Conservation (phyloP, 2,888 invertebrate species). For the Diachrysia chrysitis region DNA sequence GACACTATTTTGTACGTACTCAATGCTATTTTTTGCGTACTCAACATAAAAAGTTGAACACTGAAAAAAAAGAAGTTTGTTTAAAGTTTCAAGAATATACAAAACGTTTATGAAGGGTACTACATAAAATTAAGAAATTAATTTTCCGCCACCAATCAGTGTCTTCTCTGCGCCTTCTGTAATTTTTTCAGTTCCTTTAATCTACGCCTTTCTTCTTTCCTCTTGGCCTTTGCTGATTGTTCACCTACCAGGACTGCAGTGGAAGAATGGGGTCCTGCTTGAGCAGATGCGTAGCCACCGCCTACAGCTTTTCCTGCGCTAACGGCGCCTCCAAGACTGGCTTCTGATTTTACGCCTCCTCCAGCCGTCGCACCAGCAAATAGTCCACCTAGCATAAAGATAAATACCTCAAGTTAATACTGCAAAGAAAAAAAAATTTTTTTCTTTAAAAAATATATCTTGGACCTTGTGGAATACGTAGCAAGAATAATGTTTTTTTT, state of each 20-base stretch:
- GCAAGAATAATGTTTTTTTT: too few relatives aligned
- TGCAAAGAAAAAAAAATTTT: too few relatives aligned
- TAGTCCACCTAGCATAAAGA: conserved; percentile 79
- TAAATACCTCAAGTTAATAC: neutral
- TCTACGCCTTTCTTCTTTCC: conserved; percentile 72
- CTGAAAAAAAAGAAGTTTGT: neutral
- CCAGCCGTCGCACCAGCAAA: conserved; percentile 90
- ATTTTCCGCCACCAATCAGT: conserved; percentile 39
- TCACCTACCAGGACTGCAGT: conserved; percentile 80
- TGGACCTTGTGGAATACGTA: too few relatives aligned
- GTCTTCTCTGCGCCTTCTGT: conserved; percentile 40
- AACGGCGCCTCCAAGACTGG: conserved; percentile 87
- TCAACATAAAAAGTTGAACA: conserved; percentile 2
- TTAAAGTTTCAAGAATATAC: conserved; percentile 13
- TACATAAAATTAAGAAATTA: too few relatives aligned
- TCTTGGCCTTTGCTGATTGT: conserved; percentile 63
- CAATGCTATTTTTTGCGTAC: neutral
- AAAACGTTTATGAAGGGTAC: conserved; percentile 40
- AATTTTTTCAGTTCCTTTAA: conserved; percentile 64
- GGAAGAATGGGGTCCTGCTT: conserved; percentile 76
- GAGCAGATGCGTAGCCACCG: conserved; percentile 80
- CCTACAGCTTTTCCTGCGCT: conserved; percentile 76
- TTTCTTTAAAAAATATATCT: too few relatives aligned
- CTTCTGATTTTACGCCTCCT: conserved; percentile 85
- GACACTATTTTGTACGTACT: neutral